phyloP scores from a whole-genome alignment of 2,888 invertebrate species.

The Agrenia bidenticulata region DNA sequence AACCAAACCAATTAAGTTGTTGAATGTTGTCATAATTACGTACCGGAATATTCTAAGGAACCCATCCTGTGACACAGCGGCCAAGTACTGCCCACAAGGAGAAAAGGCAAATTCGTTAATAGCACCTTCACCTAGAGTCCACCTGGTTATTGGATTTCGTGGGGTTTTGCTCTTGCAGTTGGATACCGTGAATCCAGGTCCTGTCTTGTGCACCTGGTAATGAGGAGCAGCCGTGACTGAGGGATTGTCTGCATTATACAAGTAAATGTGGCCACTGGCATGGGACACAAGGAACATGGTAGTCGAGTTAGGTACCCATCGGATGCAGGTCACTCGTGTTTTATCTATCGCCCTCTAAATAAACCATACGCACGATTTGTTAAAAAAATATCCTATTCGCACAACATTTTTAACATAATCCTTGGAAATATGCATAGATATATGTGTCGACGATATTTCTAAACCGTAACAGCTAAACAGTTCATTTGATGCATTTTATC shows the following conservation, averaged over 20 bases:
- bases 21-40: not conserved
- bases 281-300: constrained; percentile 93
- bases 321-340: constrained; percentile 91
- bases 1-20: no score
- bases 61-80: constrained; percentile 92
- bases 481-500: not conserved
- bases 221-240: constrained; percentile 88
- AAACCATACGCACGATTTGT: constrained; percentile 37
- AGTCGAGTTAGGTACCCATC: constrained; percentile 94
- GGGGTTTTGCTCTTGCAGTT: constrained; percentile 96
- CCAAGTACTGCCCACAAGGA: constrained; percentile 87
- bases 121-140: constrained; percentile 81
- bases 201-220: constrained; percentile 73
- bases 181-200: constrained; percentile 89
- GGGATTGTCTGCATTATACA: constrained; percentile 93
- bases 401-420: not conserved
- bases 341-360: constrained; percentile 88
- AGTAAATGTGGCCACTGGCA: constrained; percentile 92
- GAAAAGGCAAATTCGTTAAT: constrained; percentile 98
- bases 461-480: no score
- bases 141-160: constrained; percentile 90
- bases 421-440: no score
- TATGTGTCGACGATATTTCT: no score
- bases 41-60: constrained; percentile 72
- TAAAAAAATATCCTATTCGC: constrained; percentile 8